These are phyloP conservation scores for Drosophila suboccidentalis DNA, from an alignment of 2,888 invertebrate species.

Conservation along the genomic window DNA sequence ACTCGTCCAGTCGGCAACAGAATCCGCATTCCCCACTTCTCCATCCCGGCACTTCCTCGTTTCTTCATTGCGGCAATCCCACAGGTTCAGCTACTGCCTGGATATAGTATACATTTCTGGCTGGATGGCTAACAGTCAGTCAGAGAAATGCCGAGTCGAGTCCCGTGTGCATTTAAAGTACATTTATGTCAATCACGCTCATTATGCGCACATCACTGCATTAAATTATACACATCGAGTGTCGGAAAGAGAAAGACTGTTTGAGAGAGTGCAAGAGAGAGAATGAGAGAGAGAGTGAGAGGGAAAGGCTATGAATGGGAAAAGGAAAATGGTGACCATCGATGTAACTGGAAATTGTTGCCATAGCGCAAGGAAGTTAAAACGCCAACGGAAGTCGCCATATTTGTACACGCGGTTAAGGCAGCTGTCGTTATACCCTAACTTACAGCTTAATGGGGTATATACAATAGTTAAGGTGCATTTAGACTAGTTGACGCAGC, in stretches of 20 bases:
- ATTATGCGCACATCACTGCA: constrained; percentile 77
- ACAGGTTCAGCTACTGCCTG: constrained; percentile 22
- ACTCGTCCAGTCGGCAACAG: constrained; percentile 7
- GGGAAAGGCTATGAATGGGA: not conserved
- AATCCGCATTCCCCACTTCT: not conserved
- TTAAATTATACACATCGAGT: constrained; percentile 65
- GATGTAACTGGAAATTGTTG: constrained; percentile 59
- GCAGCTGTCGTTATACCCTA: constrained; percentile 22
- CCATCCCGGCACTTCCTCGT: not conserved
- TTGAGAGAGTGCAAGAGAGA: not conserved
- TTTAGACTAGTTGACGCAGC: too few relatives aligned
- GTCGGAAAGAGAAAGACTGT: not conserved
- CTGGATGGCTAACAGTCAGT: constrained; percentile 41
- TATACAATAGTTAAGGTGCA: not conserved
- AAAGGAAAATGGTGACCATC: constrained; percentile 39
- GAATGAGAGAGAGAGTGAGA: not conserved
- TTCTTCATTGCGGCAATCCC: constrained; percentile 13
- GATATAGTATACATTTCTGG: constrained; percentile 17
- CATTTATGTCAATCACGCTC: constrained; percentile 79
- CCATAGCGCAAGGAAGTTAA: constrained; percentile 57
- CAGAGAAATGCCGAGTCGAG: constrained; percentile 26
- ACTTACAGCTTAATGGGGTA: not conserved
- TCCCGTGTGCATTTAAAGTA: constrained; percentile 70
- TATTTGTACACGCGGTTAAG: constrained; percentile 52
- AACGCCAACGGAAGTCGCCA: constrained; percentile 64